Evolutionary conservation across 2,888 invertebrate species (phyloP).

Genomic region (Drosophila falleni): DNA sequence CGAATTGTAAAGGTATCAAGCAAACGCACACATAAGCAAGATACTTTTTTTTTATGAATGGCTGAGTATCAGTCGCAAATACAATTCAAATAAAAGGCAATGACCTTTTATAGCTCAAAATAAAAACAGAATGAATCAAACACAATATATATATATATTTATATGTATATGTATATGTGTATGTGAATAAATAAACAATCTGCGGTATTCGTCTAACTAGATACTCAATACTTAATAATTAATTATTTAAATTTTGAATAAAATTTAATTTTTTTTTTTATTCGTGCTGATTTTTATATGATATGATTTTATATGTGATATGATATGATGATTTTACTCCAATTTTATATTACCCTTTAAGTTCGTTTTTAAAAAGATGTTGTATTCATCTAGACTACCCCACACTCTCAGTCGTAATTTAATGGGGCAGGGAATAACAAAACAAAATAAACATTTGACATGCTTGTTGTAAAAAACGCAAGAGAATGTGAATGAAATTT

Average conservation of each 20-base stretch:
- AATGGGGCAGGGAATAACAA: slow-evolving; percentile 32
- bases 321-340: too few species aligned
- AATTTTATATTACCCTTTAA: not conserved
- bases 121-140: slow-evolving; percentile 20
- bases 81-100: slow-evolving; percentile 36
- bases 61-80: slow-evolving; percentile 26
- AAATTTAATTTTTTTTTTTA: too few species aligned
- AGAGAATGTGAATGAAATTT: slow-evolving; percentile 25
- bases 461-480: slow-evolving; percentile 41
- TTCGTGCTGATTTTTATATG: too few species aligned
- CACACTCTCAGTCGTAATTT: not conserved
- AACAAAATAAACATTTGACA: slow-evolving; percentile 56
- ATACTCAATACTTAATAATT: too few species aligned
- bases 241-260: too few species aligned
- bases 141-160: not conserved
- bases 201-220: slow-evolving; percentile 9
- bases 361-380: not conserved
- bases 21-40: not conserved
- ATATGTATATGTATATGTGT: too few species aligned
- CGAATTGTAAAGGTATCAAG: slow-evolving; percentile 7
- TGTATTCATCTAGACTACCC: not conserved
- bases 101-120: slow-evolving; percentile 35
- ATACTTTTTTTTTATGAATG: slow-evolving; percentile 30
- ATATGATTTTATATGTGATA: too few species aligned
- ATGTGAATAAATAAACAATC: slow-evolving; percentile 17